phyloP scores from a whole-genome alignment of 2,797 vertebrate species.

The Enteromius radiatus region DNA sequence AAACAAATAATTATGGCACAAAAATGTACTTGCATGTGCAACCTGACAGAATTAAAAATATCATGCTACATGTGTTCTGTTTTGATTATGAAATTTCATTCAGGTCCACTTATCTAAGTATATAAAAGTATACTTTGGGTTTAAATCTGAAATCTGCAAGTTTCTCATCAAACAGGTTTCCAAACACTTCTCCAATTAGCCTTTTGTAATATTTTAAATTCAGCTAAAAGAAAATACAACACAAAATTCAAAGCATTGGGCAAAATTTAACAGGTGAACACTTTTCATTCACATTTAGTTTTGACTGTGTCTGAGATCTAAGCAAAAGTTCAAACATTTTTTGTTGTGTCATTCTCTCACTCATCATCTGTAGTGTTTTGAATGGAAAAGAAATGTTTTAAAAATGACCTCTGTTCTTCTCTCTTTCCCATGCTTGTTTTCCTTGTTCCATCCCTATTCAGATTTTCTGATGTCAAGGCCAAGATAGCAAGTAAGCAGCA shows the following conservation, averaged over 20 bases:
- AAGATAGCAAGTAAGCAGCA: constrained; percentile 97
- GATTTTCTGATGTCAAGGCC: constrained; percentile 98
- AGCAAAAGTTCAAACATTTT: neutral
- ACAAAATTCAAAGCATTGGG: neutral
- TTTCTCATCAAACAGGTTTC: neutral
- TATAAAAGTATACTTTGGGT: neutral
- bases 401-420: constrained; percentile 22
- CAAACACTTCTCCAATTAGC: neutral
- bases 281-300: neutral
- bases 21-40: neutral
- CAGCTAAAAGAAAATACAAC: constrained; percentile 50
- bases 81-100: neutral
- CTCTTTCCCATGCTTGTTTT: constrained; percentile 55
- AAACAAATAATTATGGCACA: neutral
- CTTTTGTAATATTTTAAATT: constrained; percentile 26
- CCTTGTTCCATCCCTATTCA: constrained; percentile 68
- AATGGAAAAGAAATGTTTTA: neutral
- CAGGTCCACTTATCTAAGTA: neutral
- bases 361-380: neutral
- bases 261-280: neutral
- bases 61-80: neutral
- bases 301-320: neutral
- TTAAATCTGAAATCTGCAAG: neutral
- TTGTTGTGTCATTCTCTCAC: neutral
- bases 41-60: neutral